Percentiles rank a stretch among this genome's conserved stretches.
These are phyloP conservation scores for Salarias fasciatus DNA, from an alignment of 2,797 vertebrate species.

Conservation along the genomic window DNA sequence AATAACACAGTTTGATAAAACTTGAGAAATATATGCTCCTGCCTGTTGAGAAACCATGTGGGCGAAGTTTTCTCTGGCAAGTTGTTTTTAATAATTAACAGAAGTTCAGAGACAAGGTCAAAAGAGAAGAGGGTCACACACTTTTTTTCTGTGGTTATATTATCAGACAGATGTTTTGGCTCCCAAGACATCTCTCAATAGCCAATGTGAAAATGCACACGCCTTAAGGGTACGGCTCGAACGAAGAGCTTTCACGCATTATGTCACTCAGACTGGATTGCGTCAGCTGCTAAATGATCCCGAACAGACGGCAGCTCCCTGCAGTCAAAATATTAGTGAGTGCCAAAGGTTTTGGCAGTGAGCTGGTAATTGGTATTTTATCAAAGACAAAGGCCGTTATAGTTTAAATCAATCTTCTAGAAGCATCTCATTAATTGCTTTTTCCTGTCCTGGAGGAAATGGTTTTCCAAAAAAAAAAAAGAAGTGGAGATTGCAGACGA, in stretches of 20 bases:
- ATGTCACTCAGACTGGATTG: background rate
- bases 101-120: background rate
- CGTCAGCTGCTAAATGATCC: slow-evolving; percentile 10
- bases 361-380: slow-evolving; percentile 6
- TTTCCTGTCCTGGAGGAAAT: too few species aligned
- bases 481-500: too few species aligned
- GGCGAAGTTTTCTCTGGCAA: slow-evolving; percentile 7
- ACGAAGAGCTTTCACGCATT: slow-evolving; percentile 10
- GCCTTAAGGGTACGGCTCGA: background rate
- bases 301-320: background rate
- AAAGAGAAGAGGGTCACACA: background rate
- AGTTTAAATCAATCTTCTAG: background rate
- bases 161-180: background rate
- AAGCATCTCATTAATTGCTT: too few species aligned
- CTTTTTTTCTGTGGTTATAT: slow-evolving; percentile 12
- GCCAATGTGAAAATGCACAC: background rate
- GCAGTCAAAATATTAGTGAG: background rate
- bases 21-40: background rate
- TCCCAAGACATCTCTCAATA: too few species aligned
- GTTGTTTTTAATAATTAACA: slow-evolving; percentile 47
- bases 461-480: too few species aligned
- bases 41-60: slow-evolving; percentile 10
- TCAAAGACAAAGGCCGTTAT: background rate
- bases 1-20: background rate
- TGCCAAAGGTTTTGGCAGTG: background rate